Base-by-base conservation (phyloP, 1,140 invertebrate genomes). In the Adelges cooleyi region DNA sequence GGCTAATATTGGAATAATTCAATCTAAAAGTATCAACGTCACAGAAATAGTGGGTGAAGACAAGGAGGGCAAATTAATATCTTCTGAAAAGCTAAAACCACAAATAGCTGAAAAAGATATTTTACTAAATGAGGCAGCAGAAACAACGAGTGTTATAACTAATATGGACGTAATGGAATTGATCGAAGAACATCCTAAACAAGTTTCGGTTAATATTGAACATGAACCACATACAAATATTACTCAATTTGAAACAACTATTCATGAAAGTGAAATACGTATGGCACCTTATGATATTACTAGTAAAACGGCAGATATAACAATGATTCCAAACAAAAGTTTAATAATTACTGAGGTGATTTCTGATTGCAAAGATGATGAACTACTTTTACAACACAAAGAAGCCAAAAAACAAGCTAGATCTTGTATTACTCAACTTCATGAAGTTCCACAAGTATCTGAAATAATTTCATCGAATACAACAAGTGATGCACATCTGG, bases 321-420 rank as follows among this genome's bases (percentile, higher is more conserved):
- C 27, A 25, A 68, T 73, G 38, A 54, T 73, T 10, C 62, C 66
- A 10, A 52, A 68, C 11, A 48, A 53, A 65, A 71, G 66, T 69
- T 69, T 72, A 23, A 72, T 74, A 65, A 71, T 71, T 13, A 72
- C 73, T 53, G 71, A 77, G 70, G 68, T 75, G 9, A 72, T 72
- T 1, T 68, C 70, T 17, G 68, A 75, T 66, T 71, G 76, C 69
- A 70, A 74, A 29, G 71, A 75, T 65, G 59, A 69, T 11, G 65
- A 72, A 49, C 74, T 78, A 17, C 65, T 68, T 15, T 69, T 66
- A 6, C 70, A 72, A 50, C 70, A 36, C 0, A 29, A 73, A 50
- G 67, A 72, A 1, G 69, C 71, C 20, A 65, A 68, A 10, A 72
- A 73, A 40, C 73, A 71, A 65, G 78, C 74, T 2, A 72, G 72